Conservation (phyloP, 1,140 invertebrate genomes). For the Limonius californicus region DNA sequence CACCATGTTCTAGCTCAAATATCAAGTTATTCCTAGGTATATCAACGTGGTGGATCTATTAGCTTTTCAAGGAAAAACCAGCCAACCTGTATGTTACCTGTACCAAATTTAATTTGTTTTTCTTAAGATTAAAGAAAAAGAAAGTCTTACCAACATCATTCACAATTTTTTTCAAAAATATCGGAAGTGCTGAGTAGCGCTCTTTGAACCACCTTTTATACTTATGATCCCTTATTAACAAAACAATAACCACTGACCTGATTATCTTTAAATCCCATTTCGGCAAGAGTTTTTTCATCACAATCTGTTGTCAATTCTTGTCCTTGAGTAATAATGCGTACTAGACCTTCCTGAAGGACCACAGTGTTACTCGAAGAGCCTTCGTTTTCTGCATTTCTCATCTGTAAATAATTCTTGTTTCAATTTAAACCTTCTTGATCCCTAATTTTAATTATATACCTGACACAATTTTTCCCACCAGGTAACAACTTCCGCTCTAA, state of each 20-base stretch:
- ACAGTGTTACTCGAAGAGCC: not conserved
- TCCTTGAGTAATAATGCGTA: conserved; percentile 89
- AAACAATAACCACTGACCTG: conserved; percentile 52
- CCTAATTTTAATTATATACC: too few relatives aligned
- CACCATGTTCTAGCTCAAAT: too few relatives aligned
- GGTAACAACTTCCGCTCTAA: conserved; percentile 88
- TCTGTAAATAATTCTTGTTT: conserved; percentile 1
- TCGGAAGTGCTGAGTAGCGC: too few relatives aligned
- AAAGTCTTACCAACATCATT: not conserved
- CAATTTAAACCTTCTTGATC: too few relatives aligned
- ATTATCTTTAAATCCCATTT: conserved; percentile 89
- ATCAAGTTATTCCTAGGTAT: too few relatives aligned
- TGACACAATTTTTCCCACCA: conserved; percentile 75
- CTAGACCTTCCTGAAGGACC: conserved; percentile 35
- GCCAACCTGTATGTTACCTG: too few relatives aligned
- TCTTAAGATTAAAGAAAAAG: too few relatives aligned
- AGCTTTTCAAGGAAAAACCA: too few relatives aligned
- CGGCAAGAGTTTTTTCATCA: conserved; percentile 83
- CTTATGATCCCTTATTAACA: too few relatives aligned
- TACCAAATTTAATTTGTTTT: too few relatives aligned
- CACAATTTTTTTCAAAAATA: conserved; percentile 1
- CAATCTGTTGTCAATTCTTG: conserved; percentile 91
- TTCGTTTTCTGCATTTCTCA: conserved; percentile 25
- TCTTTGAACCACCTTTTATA: too few relatives aligned
- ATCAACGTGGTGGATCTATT: too few relatives aligned